Evolutionary conservation across 2,113 vertebrate species (phyloP).

Genomic region (Petromus typicus): DNA sequence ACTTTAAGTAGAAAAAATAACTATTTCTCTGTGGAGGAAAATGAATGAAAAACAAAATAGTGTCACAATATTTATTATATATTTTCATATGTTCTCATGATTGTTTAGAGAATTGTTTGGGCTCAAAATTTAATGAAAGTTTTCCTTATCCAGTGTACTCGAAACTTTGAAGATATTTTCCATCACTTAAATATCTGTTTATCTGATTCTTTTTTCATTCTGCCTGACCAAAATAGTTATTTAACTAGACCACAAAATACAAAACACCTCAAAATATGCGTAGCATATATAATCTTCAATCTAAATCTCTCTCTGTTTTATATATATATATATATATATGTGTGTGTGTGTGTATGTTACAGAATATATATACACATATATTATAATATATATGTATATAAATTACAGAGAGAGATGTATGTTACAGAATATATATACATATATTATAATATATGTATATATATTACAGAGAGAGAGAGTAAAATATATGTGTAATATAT

Average conservation of each 20-base stretch:
- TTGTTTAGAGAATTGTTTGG: conserved; percentile 1
- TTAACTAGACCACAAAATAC: neutral
- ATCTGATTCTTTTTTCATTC: neutral
- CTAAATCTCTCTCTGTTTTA: too few relatives aligned
- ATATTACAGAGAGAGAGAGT: too few relatives aligned
- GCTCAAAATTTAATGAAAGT: neutral
- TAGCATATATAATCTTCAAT: neutral
- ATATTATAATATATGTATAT: too few relatives aligned
- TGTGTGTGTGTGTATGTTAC: too few relatives aligned
- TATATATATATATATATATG: too few relatives aligned
- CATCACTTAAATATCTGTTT: neutral
- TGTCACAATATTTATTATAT: conserved; percentile 25
- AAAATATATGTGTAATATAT: too few relatives aligned
- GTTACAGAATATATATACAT: too few relatives aligned
- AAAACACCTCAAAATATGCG: neutral
- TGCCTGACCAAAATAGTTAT: neutral
- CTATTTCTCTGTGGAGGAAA: neutral
- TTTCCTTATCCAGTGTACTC: neutral
- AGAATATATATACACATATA: too few relatives aligned
- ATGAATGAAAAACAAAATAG: neutral
- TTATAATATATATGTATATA: too few relatives aligned
- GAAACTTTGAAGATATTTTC: neutral
- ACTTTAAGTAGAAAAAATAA: neutral
- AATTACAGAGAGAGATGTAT: too few relatives aligned
- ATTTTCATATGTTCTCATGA: neutral